These are phyloP conservation scores for Holacanthus passer DNA, from an alignment of 2,113 vertebrate species.

Conservation along the genomic window DNA sequence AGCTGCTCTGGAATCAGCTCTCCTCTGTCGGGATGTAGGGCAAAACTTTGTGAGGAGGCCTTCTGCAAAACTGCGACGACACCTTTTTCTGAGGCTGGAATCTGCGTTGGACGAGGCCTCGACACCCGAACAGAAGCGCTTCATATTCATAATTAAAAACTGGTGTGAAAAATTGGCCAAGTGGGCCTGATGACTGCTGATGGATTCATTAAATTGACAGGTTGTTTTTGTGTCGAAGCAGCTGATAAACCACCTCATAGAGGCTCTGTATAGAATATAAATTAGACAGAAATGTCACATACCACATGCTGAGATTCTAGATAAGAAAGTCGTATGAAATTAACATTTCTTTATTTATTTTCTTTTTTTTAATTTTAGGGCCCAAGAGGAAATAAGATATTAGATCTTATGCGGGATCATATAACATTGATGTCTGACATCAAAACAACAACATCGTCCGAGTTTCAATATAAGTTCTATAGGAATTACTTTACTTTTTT, in stretches of 20 bases:
- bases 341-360: too few relatives aligned
- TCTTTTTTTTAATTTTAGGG: not conserved
- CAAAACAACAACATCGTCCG: not conserved
- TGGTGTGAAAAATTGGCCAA: not conserved
- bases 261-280: not conserved
- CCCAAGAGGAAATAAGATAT: not conserved
- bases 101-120: conserved; percentile 15
- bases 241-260: not conserved
- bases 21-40: conserved; percentile 55
- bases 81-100: conserved; percentile 33
- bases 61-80: conserved; percentile 50
- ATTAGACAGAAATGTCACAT: not conserved
- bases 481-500: not conserved
- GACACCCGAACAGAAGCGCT: not conserved
- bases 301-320: not conserved
- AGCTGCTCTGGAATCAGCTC: conserved; percentile 54
- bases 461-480: not conserved
- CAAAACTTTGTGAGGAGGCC: conserved; percentile 62
- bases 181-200: not conserved
- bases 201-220: not conserved
- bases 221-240: not conserved
- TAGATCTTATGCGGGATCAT: not conserved
- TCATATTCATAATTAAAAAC: conserved; percentile 3
- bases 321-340: not conserved
- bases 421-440: not conserved